These are phyloP conservation scores for Notarius lentiginosus DNA, from an alignment of 2,113 vertebrate species.

Conservation along the genomic window DNA sequence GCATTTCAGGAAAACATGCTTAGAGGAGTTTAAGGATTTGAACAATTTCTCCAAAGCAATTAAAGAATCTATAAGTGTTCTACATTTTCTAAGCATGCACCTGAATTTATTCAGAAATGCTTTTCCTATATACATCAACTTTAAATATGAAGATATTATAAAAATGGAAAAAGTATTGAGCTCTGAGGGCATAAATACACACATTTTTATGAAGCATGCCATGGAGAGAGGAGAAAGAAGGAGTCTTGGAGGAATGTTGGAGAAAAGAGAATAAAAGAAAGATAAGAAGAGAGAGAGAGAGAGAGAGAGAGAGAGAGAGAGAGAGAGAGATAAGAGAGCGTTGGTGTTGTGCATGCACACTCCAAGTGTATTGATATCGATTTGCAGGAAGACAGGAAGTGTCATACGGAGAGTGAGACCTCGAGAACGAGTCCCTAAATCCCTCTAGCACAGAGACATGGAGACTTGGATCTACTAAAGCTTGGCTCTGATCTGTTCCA, in stretches of 20 bases:
- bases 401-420: constrained; percentile 13
- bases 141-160: not conserved
- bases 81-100: not conserved
- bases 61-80: not conserved
- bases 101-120: not conserved
- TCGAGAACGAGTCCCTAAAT: constrained; percentile 27
- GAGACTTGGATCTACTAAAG: constrained; percentile 12
- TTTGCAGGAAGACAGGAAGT: constrained; percentile 9
- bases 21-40: not conserved
- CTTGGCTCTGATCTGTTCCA: constrained; percentile 8
- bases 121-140: not conserved
- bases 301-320: not conserved
- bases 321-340: not conserved
- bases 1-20: not conserved
- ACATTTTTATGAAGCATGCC: not conserved
- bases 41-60: not conserved
- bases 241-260: not conserved
- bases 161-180: not conserved
- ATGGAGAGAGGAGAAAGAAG: not conserved
- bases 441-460: constrained; percentile 2
- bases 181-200: not conserved
- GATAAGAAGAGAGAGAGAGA: not conserved
- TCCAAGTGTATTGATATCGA: not conserved
- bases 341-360: not conserved
- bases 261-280: not conserved